A percentile compares a stretch with the other conserved stretches of the same genome.
Conservation (phyloP, 2,797 vertebrate genomes). For the Psittacula derbiana region DNA sequence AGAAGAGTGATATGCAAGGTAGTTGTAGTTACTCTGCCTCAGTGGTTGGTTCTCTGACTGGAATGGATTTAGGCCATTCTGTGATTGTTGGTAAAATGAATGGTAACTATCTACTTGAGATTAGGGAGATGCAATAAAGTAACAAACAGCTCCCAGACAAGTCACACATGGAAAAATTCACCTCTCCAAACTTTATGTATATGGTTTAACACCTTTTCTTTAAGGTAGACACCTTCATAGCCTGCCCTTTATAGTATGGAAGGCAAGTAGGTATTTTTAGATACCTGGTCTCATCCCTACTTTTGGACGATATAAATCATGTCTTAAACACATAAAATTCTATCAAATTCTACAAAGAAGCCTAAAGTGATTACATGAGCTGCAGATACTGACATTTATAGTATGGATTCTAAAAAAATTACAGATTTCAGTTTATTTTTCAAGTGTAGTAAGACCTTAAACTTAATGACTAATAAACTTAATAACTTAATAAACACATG, state of each 20-base stretch:
- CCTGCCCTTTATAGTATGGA: not conserved
- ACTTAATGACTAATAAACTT: not conserved
- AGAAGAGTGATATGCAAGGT: not conserved
- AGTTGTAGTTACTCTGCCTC: not conserved
- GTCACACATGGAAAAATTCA: not conserved
- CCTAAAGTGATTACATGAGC: not conserved
- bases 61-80: not conserved
- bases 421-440: not conserved
- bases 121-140: not conserved
- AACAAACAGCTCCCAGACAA: not conserved
- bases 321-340: not conserved
- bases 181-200: not conserved
- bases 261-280: not conserved
- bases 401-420: not conserved
- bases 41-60: not conserved
- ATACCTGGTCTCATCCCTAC: not conserved
- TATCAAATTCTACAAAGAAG: not conserved
- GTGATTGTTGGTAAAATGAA: not conserved
- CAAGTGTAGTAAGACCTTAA: not conserved
- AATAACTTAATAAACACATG: not conserved
- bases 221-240: not conserved
- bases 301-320: not conserved
- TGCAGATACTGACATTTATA: not conserved
- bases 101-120: not conserved
- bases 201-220: not conserved